A percentile compares a stretch with the other conserved stretches of the same genome.
These are phyloP conservation scores for Dynastes grantii DNA, from an alignment of 2,888 invertebrate genomes.

Conservation along the genomic window DNA sequence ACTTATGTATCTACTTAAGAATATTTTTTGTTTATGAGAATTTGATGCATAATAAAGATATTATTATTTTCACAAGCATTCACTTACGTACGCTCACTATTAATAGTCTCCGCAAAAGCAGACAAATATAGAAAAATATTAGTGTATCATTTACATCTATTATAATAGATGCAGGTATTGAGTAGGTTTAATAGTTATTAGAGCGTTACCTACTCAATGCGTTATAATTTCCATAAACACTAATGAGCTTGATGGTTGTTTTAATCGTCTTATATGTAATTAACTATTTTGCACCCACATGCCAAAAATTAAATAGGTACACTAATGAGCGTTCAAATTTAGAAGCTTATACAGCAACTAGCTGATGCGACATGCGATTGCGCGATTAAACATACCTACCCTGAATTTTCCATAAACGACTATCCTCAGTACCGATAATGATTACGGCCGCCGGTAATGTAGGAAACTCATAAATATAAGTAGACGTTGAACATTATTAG, in stretches of 20 bases:
- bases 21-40: too few species aligned
- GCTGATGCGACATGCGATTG: background rate
- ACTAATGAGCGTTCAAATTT: background rate
- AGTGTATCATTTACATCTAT: too few species aligned
- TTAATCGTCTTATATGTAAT: background rate
- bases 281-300: background rate
- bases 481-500: constrained; percentile 11
- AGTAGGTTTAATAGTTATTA: too few species aligned
- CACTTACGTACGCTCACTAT: too few species aligned
- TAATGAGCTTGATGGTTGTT: background rate
- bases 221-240: too few species aligned
- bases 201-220: too few species aligned
- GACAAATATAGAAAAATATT: too few species aligned
- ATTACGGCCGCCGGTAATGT: background rate
- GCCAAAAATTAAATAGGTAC: background rate
- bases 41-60: too few species aligned
- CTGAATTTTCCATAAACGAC: background rate
- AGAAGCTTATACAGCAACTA: background rate
- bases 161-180: too few species aligned
- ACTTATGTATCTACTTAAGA: too few species aligned
- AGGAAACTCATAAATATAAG: constrained; percentile 9
- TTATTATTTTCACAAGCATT: too few species aligned
- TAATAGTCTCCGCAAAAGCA: too few species aligned
- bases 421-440: constrained; percentile 1
- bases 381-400: background rate